Percentiles rank a stretch among this genome's conserved stretches.
These are phyloP conservation scores for Eilema depressum DNA, from an alignment of 2,888 invertebrate genomes.

Conservation along the genomic window DNA sequence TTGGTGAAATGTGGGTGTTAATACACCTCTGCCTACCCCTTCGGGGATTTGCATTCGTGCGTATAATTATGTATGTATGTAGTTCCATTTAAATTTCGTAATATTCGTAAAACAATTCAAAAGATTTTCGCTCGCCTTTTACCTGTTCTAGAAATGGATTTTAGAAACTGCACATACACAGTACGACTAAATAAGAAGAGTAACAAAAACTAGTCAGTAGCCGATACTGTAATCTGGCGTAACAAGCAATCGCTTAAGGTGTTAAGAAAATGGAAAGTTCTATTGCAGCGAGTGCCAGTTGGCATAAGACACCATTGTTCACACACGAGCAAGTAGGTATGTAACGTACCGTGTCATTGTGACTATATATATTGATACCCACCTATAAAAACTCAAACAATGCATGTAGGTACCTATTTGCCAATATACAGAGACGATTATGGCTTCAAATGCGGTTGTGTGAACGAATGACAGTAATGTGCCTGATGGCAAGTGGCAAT, in stretches of 20 bases:
- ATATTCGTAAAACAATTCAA: background rate
- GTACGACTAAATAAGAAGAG: background rate
- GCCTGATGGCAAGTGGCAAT: background rate
- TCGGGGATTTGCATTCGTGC: no score
- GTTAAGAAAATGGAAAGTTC: constrained; percentile 61
- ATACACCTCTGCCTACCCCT: no score
- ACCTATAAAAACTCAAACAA: constrained; percentile 72
- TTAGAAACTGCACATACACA: background rate
- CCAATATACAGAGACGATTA: constrained; percentile 59
- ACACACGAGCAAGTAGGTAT: constrained; percentile 55
- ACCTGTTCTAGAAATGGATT: constrained; percentile 3
- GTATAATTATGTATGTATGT: no score
- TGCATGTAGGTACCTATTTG: constrained; percentile 61
- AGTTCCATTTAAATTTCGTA: no score
- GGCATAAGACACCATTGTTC: constrained; percentile 71
- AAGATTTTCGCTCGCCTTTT: background rate
- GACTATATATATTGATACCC: constrained; percentile 60
- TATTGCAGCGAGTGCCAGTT: constrained; percentile 57
- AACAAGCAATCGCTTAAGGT: constrained; percentile 48
- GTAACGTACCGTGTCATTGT: constrained; percentile 69
- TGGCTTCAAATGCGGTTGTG: constrained; percentile 48
- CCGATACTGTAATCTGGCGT: constrained; percentile 35
- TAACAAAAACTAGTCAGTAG: constrained; percentile 23
- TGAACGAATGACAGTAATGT: constrained; percentile 44
- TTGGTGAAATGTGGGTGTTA: no score